These are phyloP conservation scores for Eremobia ochroleuca DNA, from an alignment of 2,888 invertebrate genomes.

Conservation along the genomic window DNA sequence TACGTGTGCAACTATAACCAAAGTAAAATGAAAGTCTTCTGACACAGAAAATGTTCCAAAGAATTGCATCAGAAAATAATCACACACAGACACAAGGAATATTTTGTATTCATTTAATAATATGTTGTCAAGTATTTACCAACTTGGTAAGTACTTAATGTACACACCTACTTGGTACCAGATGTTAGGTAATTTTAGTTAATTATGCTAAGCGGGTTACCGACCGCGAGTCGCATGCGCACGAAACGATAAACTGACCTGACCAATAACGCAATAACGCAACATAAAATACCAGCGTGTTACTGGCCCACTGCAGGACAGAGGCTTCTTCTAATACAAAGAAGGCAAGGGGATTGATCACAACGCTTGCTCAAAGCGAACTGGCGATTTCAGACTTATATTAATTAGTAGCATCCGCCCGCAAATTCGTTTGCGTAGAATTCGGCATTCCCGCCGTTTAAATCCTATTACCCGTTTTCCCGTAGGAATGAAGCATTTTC, in stretches of 20 bases:
- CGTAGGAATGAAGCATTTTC: no score
- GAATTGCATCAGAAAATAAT: no score
- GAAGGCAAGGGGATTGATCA: background rate
- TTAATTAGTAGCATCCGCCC: no score
- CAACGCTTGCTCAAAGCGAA: background rate
- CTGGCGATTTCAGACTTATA: background rate
- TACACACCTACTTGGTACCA: background rate
- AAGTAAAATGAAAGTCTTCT: background rate
- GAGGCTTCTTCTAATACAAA: background rate
- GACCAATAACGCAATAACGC: conserved; percentile 3
- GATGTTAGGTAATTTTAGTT: conserved; percentile 25
- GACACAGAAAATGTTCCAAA: background rate
- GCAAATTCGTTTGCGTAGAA: no score
- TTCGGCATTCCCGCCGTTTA: no score
- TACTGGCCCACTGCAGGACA: background rate
- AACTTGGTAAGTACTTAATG: background rate
- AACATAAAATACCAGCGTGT: background rate
- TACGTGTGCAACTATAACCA: background rate
- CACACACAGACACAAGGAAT: background rate
- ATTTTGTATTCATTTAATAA: background rate
- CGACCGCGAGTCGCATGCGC: conserved; percentile 14
- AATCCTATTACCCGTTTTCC: no score
- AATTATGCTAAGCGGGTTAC: conserved; percentile 20
- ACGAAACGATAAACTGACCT: background rate
- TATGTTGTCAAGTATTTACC: conserved; percentile 2